Evolutionary conservation across 2,888 invertebrate species (phyloP).

Genomic region (Piscicola geometra): DNA sequence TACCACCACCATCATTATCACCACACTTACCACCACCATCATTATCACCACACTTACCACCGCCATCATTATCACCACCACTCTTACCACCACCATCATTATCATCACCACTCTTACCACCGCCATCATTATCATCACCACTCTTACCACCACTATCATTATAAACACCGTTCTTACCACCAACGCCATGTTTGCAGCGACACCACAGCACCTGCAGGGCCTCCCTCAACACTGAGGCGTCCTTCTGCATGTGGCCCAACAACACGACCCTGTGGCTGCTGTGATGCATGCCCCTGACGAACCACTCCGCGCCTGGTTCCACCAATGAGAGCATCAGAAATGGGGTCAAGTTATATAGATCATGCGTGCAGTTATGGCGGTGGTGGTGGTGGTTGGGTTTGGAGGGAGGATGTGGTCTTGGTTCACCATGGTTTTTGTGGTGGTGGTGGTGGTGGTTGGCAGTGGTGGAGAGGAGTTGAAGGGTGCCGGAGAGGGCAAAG

Average conservation of each 20-base stretch:
- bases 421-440: background rate
- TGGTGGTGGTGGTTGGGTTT: background rate
- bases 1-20: background rate
- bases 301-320: conserved; percentile 18
- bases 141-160: background rate
- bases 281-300: conserved; percentile 21
- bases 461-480: background rate
- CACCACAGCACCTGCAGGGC: background rate
- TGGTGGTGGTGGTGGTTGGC: background rate
- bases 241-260: background rate
- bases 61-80: background rate
- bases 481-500: background rate
- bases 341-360: conserved; percentile 4
- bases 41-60: background rate
- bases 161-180: background rate
- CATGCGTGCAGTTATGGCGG: background rate
- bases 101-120: background rate
- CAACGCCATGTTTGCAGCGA: background rate
- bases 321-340: conserved; percentile 26
- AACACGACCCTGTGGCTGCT: background rate
- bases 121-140: conserved; percentile 2
- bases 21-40: too few species aligned
- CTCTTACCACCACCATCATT: too few species aligned
- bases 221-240: background rate
- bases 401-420: background rate